Evolutionary conservation across 2,797 vertebrate genomes (phyloP).

Genomic region (Malacoctenus gilli): DNA sequence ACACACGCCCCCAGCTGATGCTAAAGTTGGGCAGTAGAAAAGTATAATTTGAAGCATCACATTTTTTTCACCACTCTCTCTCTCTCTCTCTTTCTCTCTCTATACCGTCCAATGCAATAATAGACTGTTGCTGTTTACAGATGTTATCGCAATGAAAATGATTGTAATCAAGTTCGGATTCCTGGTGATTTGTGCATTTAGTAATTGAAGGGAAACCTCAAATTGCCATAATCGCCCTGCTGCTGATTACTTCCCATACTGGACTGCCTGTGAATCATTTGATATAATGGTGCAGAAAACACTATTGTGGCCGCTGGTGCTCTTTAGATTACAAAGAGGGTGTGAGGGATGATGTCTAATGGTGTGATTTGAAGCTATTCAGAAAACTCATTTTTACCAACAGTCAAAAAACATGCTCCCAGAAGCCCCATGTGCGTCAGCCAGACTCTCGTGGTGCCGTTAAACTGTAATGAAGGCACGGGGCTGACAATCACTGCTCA

Average conservation of each 20-base stretch:
- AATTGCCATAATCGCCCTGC: conserved; percentile 9
- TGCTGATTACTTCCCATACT: neutral
- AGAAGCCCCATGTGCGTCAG: conserved; percentile 13
- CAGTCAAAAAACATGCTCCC: conserved; percentile 17
- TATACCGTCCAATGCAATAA: neutral
- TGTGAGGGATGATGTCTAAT: conserved; percentile 21
- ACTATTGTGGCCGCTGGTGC: conserved; percentile 20
- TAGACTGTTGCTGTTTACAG: conserved; percentile 9
- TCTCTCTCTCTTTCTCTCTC: neutral
- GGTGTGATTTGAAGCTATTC: conserved; percentile 23
- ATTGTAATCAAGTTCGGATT: conserved; percentile 18
- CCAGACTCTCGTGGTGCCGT: conserved; percentile 4
- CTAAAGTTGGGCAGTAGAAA: too few relatives aligned
- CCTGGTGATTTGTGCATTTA: conserved; percentile 22
- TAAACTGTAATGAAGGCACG: conserved; percentile 27
- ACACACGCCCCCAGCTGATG: too few relatives aligned
- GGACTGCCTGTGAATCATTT: conserved; percentile 1
- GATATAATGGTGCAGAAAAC: conserved; percentile 9
- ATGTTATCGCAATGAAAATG: conserved; percentile 14
- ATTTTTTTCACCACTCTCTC: too few relatives aligned
- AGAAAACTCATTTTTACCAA: conserved; percentile 13
- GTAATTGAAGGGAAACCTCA: conserved; percentile 16
- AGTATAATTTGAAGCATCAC: neutral
- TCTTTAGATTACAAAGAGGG: conserved; percentile 16
- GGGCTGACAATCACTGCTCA: conserved; percentile 20